Evolutionary conservation across 2,113 vertebrate species (phyloP).

Genomic region (Arenaria interpres): DNA sequence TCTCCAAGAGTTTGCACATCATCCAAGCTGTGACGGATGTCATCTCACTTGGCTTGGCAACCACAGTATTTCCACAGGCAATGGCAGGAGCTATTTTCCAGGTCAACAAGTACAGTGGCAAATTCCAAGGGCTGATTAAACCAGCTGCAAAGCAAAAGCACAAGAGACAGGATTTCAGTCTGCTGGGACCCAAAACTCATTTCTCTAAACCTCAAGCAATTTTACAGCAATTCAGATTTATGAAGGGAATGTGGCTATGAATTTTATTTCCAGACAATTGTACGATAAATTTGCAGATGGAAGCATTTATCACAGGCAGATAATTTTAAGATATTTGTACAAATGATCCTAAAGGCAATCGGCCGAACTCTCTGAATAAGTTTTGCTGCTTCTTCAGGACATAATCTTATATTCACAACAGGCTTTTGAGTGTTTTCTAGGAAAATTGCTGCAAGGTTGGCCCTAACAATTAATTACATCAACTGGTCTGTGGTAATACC

Average conservation of each 20-base stretch:
- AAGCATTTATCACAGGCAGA: neutral
- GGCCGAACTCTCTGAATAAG: neutral
- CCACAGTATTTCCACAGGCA: slow-evolving; percentile 90
- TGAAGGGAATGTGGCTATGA: neutral
- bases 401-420: neutral
- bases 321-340: neutral
- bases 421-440: neutral
- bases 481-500: neutral
- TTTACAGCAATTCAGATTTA: neutral
- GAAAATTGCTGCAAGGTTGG: neutral
- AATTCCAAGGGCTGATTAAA: slow-evolving; percentile 96
- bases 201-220: neutral
- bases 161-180: neutral
- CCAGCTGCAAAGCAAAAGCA: slow-evolving; percentile 77
- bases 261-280: neutral
- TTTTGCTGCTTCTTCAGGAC: neutral
- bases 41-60: slow-evolving; percentile 98
- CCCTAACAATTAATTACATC: neutral
- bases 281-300: neutral
- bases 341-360: neutral
- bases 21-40: slow-evolving; percentile 97
- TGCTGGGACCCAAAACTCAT: neutral
- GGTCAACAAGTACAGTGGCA: slow-evolving; percentile 93
- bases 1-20: slow-evolving; percentile 90
- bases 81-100: slow-evolving; percentile 98